These are phyloP conservation scores for Epinephelus malabaricus DNA, from an alignment of 2,797 vertebrate genomes.

Conservation along the genomic window DNA sequence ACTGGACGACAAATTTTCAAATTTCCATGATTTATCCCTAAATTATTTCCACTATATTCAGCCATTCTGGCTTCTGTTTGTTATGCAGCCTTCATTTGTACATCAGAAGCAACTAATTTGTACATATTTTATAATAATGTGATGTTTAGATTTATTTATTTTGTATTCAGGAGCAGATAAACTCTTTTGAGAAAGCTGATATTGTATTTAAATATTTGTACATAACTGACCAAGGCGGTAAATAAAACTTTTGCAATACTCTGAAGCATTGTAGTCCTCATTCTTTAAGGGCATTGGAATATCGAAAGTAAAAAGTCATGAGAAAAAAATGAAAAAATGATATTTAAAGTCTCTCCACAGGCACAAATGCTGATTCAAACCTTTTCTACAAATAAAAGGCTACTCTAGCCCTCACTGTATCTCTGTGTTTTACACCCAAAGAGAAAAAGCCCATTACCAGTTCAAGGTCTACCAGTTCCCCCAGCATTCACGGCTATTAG, in stretches of 20 bases:
- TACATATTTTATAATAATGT: constrained; percentile 86
- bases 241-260: constrained; percentile 55
- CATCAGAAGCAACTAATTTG: constrained; percentile 65
- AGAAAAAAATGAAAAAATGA: no score
- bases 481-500: constrained; percentile 69
- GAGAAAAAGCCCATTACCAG: neutral
- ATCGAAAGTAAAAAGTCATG: neutral
- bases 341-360: neutral
- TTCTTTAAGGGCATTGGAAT: neutral
- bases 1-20: constrained; percentile 16
- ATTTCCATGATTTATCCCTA: constrained; percentile 56
- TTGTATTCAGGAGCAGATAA: constrained; percentile 80
- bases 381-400: neutral
- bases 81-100: constrained; percentile 49
- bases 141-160: constrained; percentile 87
- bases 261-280: neutral
- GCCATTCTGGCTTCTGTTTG: constrained; percentile 59
- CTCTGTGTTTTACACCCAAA: neutral
- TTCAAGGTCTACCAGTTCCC: constrained; percentile 46
- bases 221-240: constrained; percentile 70
- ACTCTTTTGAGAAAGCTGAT: constrained; percentile 41
- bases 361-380: neutral
- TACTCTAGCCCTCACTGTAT: neutral
- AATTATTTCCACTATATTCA: constrained; percentile 57
- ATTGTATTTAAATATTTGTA: constrained; percentile 75